Conservation (phyloP, 1,140 invertebrate genomes). For the Drosophila asahinai region DNA sequence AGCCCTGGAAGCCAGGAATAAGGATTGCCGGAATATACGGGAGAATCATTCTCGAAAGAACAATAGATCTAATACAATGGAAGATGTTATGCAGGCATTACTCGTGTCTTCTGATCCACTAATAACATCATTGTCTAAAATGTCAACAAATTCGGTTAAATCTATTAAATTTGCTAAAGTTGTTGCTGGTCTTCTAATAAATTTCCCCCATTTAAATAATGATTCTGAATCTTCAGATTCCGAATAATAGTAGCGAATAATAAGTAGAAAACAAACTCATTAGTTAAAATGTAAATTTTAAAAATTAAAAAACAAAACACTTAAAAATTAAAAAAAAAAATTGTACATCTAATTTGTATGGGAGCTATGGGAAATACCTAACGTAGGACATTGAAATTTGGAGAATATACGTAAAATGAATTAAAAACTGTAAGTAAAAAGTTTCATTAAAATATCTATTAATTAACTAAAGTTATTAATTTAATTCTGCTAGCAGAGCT, state of each 20-base stretch:
- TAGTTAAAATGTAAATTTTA: not conserved
- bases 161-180: not conserved
- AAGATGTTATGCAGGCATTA: too few relatives aligned
- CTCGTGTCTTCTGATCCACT: not conserved
- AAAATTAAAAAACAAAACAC: not conserved
- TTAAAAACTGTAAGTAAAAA: not conserved
- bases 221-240: not conserved
- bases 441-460: conserved; percentile 1
- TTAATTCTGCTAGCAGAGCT: not conserved
- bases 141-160: not conserved
- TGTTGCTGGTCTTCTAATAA: not conserved
- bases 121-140: not conserved
- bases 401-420: too few relatives aligned
- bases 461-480: not conserved
- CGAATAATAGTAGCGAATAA: not conserved
- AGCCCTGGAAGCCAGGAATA: conserved; percentile 8
- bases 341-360: conserved; percentile 1
- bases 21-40: conserved; percentile 7
- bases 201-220: not conserved
- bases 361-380: not conserved
- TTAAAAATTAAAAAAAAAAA: conserved; percentile 6
- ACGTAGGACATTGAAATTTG: not conserved
- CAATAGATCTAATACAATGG: not conserved
- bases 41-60: conserved; percentile 8
- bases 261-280: not conserved